These are phyloP conservation scores for Ichneumoninae sp. DNA, from an alignment of 2,888 invertebrate species.

Conservation along the genomic window DNA sequence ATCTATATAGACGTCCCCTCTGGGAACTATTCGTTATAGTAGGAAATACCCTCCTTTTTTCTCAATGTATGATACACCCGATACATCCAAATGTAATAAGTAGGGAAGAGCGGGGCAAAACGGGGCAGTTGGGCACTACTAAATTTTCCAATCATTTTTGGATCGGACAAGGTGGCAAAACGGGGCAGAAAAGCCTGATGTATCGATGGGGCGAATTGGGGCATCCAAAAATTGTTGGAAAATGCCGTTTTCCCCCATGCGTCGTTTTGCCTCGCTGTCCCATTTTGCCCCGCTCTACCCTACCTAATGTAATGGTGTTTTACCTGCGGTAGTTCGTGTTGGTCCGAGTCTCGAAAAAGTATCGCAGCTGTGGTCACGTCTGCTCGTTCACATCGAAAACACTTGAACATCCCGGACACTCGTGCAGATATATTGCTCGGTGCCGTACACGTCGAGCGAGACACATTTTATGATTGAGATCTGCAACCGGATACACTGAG, in stretches of 20 bases:
- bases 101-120: background rate
- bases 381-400: background rate
- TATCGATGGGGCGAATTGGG: too few species aligned
- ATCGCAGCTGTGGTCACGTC: background rate
- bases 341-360: background rate
- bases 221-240: too few species aligned
- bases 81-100: conserved; percentile 7
- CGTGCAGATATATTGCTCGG: background rate
- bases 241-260: too few species aligned
- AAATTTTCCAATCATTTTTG: too few species aligned
- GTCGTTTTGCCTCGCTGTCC: too few species aligned
- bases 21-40: too few species aligned
- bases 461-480: conserved; percentile 9
- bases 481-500: background rate
- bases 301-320: background rate
- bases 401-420: background rate
- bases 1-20: too few species aligned
- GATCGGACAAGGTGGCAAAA: too few species aligned
- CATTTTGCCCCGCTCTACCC: too few species aligned
- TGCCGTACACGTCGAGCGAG: background rate
- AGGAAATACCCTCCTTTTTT: too few species aligned
- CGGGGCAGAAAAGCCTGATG: too few species aligned
- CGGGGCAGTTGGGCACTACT: too few species aligned
- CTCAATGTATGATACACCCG: background rate
- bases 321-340: background rate